phyloP scores from a whole-genome alignment of 2,888 invertebrate genomes.

The Dione vanillae region DNA sequence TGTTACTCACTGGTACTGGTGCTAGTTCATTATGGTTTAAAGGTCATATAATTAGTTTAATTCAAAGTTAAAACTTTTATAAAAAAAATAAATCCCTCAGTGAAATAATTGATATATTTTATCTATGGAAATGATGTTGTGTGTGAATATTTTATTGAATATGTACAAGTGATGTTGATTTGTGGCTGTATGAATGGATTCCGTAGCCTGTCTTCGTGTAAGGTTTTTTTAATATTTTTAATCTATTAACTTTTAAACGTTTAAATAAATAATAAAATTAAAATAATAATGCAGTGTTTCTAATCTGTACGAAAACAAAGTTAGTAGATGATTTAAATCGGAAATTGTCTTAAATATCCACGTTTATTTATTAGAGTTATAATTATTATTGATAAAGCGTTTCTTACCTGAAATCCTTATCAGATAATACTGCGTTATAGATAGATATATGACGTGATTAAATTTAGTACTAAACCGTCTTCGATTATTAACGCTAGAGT shows the following conservation, averaged over 20 bases:
- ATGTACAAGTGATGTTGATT: constrained; percentile 46
- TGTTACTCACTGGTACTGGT: constrained; percentile 25
- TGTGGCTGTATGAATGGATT: constrained; percentile 56
- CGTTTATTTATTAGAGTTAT: constrained; percentile 20
- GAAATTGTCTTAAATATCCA: neutral
- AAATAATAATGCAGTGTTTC: neutral
- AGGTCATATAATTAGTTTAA: too few relatives aligned
- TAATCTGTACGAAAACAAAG: too few relatives aligned
- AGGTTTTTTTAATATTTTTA: constrained; percentile 36
- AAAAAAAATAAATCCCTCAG: too few relatives aligned
- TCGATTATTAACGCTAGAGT: constrained; percentile 7
- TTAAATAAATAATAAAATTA: neutral
- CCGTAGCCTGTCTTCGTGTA: constrained; percentile 52
- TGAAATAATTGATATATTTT: neutral
- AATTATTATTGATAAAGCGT: constrained; percentile 37
- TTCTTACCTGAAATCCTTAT: constrained; percentile 36
- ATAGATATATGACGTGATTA: constrained; percentile 39
- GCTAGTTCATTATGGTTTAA: constrained; percentile 11
- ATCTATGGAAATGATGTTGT: neutral
- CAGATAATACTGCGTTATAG: constrained; percentile 44
- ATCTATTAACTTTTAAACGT: neutral
- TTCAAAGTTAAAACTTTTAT: too few relatives aligned
- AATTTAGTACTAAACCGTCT: constrained; percentile 31
- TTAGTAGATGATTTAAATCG: neutral
- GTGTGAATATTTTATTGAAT: neutral